Evolutionary conservation across 2,797 vertebrate genomes (phyloP).

Genomic region (Nasua narica): DNA sequence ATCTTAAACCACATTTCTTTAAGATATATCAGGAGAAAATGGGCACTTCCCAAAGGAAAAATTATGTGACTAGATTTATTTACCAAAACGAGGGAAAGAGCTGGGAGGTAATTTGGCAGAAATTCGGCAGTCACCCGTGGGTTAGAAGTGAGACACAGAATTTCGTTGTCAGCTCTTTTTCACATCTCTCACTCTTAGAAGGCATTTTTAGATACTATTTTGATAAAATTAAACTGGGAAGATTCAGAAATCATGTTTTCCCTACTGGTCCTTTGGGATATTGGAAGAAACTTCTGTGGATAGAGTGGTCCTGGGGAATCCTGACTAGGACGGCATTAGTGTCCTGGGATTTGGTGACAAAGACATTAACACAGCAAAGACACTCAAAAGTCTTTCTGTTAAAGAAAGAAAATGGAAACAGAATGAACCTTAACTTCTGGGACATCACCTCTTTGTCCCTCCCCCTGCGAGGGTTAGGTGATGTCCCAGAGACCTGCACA

Average conservation of each 20-base stretch:
- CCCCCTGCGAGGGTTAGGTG: too few species aligned
- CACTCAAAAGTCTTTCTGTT: not conserved
- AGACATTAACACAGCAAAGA: not conserved
- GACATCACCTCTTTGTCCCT: not conserved
- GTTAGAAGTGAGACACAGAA: not conserved
- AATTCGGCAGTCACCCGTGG: not conserved
- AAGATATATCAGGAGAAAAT: not conserved
- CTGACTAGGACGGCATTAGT: accelerated
- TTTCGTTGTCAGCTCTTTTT: not conserved
- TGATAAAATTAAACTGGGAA: not conserved
- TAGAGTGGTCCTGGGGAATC: not conserved
- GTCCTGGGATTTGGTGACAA: not conserved
- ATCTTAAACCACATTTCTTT: not conserved
- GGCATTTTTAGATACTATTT: not conserved
- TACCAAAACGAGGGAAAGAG: not conserved
- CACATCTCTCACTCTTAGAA: not conserved
- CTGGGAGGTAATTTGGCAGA: not conserved
- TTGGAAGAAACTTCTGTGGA: not conserved
- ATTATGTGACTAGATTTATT: not conserved
- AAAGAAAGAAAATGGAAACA: not conserved
- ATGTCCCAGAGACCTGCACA: not conserved
- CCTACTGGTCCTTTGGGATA: not conserved
- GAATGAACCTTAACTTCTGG: not conserved
- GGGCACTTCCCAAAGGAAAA: not conserved
- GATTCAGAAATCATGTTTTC: not conserved